phyloP scores from a whole-genome alignment of 92 coral and sea anemone genomes.

The Hydrozoanthus gracilis region DNA sequence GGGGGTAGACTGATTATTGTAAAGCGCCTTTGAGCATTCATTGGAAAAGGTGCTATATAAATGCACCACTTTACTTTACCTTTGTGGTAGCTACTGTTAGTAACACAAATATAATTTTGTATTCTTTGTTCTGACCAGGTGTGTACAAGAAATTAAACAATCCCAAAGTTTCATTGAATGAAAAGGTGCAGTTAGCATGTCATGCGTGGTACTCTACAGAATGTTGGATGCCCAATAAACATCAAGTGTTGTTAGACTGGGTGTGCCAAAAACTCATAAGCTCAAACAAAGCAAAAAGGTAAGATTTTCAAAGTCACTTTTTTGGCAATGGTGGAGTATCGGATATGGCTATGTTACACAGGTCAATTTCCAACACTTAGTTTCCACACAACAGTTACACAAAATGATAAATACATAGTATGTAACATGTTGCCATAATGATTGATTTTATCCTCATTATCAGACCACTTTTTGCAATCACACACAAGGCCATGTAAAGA shows the following conservation, averaged over 20 bases:
- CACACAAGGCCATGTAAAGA: too few species aligned
- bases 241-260: slow-evolving; percentile 84
- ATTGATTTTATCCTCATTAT: too few species aligned
- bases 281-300: slow-evolving; percentile 61
- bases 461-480: too few species aligned
- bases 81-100: background rate
- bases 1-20: too few species aligned
- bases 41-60: too few species aligned
- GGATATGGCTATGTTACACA: too few species aligned
- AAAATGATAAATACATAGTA: too few species aligned
- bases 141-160: slow-evolving; percentile 73
- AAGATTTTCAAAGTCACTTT: background rate
- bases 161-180: slow-evolving; percentile 55
- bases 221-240: slow-evolving; percentile 82
- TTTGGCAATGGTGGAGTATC: background rate
- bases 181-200: slow-evolving; percentile 66
- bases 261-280: slow-evolving; percentile 65
- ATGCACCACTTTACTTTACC: too few species aligned
- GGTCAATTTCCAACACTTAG: too few species aligned
- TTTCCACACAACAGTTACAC: too few species aligned
- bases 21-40: too few species aligned
- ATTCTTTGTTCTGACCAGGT: slow-evolving; percentile 43
- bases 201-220: slow-evolving; percentile 71
- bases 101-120: background rate
- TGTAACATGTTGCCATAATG: too few species aligned